phyloP scores from a whole-genome alignment of 2,888 invertebrate genomes.

The Drosophila villosipedis region DNA sequence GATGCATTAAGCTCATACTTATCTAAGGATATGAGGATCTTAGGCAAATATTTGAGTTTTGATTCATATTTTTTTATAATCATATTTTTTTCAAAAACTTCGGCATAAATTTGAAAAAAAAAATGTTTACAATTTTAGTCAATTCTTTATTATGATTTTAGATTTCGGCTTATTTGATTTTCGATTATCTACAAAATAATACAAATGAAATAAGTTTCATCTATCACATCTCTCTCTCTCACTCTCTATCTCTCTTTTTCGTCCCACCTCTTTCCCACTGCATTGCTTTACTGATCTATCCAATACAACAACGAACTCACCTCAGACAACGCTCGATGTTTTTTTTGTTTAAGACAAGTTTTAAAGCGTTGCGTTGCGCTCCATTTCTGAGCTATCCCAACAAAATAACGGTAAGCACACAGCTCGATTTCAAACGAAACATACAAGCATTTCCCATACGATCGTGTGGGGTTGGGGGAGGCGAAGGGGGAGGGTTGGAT shows the following conservation, averaged over 20 bases:
- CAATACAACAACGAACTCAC: constrained; percentile 32
- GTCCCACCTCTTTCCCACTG: not conserved
- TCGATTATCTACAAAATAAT: not conserved
- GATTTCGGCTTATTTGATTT: not conserved
- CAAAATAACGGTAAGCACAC: constrained; percentile 72
- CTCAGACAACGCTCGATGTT: not conserved
- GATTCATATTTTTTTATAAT: not conserved
- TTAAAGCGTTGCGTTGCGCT: constrained; percentile 49
- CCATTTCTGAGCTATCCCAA: constrained; percentile 79
- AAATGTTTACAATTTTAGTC: not conserved
- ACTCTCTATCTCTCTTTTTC: not conserved
- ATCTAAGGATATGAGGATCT: no score
- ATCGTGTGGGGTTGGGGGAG: not conserved
- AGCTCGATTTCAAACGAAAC: constrained; percentile 30
- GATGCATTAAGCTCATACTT: not conserved
- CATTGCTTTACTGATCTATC: constrained; percentile 68
- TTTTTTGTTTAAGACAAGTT: constrained; percentile 53
- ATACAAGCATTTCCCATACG: constrained; percentile 18
- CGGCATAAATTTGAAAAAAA: not conserved
- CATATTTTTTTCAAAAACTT: not conserved
- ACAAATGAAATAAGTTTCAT: not conserved
- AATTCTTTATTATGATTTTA: not conserved
- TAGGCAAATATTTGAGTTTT: not conserved
- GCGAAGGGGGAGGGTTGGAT: not conserved
- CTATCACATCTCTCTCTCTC: not conserved